Conservation (phyloP, 2,888 invertebrate genomes). For the Dynastes maya region DNA sequence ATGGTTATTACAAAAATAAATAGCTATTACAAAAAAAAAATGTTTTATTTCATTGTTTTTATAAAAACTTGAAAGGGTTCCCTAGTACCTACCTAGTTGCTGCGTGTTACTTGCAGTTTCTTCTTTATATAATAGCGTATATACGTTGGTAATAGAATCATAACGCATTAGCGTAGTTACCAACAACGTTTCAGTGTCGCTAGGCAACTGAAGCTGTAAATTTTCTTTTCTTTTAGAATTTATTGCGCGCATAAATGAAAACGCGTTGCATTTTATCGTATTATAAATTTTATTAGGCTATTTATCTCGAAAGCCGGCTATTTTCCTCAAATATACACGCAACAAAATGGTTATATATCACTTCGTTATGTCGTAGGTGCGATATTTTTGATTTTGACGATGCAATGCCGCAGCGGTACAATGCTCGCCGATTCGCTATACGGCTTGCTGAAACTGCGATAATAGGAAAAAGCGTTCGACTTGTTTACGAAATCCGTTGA, state of each 20-base stretch:
- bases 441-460: not conserved
- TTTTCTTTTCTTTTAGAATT: conserved; percentile 32
- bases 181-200: not conserved
- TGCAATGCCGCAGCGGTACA: not conserved
- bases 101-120: no score
- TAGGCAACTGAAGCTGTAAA: conserved; percentile 2
- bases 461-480: not conserved
- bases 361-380: conserved; percentile 14
- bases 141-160: no score
- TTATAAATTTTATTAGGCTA: conserved; percentile 46
- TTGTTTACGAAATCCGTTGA: not conserved
- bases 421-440: not conserved
- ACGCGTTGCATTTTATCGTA: conserved; percentile 40
- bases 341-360: conserved; percentile 27
- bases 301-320: conserved; percentile 30
- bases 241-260: conserved; percentile 46
- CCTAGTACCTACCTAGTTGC: no score
- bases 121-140: no score
- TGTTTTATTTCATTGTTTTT: no score
- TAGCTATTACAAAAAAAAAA: no score
- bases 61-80: no score
- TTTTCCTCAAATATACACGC: conserved; percentile 17
- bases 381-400: conserved; percentile 39
- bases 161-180: no score
- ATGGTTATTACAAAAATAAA: no score